Percentiles rank a stretch among this genome's conserved stretches.
Conservation (phyloP, 2,113 vertebrate genomes). For the Salvelinus namaycush region DNA sequence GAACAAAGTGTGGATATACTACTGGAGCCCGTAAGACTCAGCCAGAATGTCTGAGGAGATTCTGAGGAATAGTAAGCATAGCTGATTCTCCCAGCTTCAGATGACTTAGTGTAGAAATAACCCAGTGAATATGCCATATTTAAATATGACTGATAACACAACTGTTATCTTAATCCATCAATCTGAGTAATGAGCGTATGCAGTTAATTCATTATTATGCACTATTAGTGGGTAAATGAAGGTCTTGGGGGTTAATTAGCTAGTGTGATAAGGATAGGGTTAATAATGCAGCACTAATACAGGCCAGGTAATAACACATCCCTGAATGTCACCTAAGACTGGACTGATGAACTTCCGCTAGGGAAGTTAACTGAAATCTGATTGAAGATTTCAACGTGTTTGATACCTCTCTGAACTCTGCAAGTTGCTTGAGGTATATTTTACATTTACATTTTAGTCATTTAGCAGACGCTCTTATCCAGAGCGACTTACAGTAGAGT, state of each 20-base stretch:
- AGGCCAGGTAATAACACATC: conserved; percentile 65
- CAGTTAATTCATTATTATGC: conserved; percentile 75
- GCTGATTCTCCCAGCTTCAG: neutral
- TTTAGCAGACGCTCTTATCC: too few relatives aligned
- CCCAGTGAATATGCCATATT: conserved; percentile 52
- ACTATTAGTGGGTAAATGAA: conserved; percentile 70
- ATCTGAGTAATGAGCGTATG: conserved; percentile 67
- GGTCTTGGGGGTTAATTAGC: conserved; percentile 78
- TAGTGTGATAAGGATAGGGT: conserved; percentile 66
- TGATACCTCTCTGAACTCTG: too few relatives aligned
- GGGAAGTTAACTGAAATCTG: neutral
- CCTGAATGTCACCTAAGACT: conserved; percentile 50
- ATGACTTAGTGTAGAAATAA: neutral
- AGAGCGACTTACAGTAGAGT: too few relatives aligned
- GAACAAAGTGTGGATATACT: too few relatives aligned
- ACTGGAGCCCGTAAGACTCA: too few relatives aligned
- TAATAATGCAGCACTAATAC: conserved; percentile 74
- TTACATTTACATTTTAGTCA: too few relatives aligned
- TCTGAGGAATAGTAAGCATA: neutral
- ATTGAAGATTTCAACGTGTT: too few relatives aligned
- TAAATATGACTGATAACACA: conserved; percentile 66
- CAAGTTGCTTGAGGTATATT: neutral
- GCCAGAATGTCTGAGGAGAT: neutral
- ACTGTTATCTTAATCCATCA: conserved; percentile 72
- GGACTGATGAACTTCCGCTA: conserved; percentile 20